Conservation (phyloP, 2,797 vertebrate species). For the Gobio occitaniae region DNA sequence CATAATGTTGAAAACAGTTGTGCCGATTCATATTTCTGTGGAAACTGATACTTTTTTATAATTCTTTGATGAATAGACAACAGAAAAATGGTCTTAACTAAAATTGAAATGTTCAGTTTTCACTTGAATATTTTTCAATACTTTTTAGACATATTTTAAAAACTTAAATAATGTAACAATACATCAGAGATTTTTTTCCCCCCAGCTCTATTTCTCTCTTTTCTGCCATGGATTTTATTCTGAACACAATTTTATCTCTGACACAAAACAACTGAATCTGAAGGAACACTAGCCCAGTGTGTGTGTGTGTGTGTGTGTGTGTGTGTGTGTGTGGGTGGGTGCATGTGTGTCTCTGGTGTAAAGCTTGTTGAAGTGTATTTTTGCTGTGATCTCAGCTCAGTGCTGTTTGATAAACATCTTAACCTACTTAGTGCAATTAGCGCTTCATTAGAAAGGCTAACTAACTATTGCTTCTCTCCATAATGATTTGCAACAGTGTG, state of each 20-base stretch:
- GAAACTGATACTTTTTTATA: not conserved
- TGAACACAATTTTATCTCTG: constrained; percentile 32
- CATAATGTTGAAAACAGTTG: not conserved
- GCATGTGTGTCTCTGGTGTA: constrained; percentile 32
- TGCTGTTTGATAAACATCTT: constrained; percentile 99
- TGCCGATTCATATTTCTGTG: not conserved
- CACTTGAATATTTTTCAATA: not conserved
- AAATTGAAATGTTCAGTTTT: not conserved
- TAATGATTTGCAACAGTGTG: constrained; percentile 99
- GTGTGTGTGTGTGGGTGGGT: not conserved
- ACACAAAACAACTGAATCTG: constrained; percentile 36
- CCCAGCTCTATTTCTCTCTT: not conserved
- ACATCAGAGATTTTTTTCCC: not conserved
- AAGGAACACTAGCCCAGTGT: constrained; percentile 10
- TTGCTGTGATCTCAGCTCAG: constrained; percentile 87
- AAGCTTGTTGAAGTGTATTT: constrained; percentile 77
- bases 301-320: constrained; percentile 4
- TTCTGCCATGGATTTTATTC: constrained; percentile 20
- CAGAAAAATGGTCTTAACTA: not conserved
- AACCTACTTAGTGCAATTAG: constrained; percentile 99
- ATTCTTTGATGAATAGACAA: too few species aligned
- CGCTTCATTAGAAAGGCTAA: constrained; percentile 99
- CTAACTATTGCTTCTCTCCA: constrained; percentile 98
- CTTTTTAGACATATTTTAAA: not conserved
- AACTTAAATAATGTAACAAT: not conserved